Evolutionary conservation across 1,140 invertebrate genomes (phyloP).

Genomic region (Globodera rostochiensis): DNA sequence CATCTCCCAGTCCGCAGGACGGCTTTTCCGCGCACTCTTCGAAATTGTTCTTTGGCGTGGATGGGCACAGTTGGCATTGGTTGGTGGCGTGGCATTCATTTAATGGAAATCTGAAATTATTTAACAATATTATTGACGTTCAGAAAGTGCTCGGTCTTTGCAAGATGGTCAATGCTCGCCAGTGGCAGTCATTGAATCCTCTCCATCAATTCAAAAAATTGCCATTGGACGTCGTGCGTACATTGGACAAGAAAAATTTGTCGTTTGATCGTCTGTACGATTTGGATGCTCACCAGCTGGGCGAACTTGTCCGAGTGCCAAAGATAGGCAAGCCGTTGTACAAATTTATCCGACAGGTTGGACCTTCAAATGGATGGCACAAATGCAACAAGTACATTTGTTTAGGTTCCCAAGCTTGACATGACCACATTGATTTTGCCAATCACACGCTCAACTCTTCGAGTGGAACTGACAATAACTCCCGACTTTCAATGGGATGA

Average conservation of each 20-base stretch:
- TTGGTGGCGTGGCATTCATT: conserved; percentile 9
- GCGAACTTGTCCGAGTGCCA: conserved; percentile 89
- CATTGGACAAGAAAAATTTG: conserved; percentile 90
- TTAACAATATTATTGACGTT: conserved; percentile 11
- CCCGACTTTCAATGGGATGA: conserved; percentile 99
- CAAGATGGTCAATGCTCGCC: conserved; percentile 94
- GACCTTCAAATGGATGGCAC: no score
- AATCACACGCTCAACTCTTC: conserved; percentile 88
- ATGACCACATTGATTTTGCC: conserved; percentile 72
- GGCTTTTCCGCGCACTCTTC: conserved; percentile 93
- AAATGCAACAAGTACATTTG: background rate
- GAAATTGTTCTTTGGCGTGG: conserved; percentile 86
- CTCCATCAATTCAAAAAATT: conserved; percentile 95
- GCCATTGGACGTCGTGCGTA: conserved; percentile 94
- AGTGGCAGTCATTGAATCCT: conserved; percentile 98
- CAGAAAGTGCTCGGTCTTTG: conserved; percentile 86
- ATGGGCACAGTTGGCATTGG: conserved; percentile 93
- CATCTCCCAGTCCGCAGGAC: conserved; percentile 92
- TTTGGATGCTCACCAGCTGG: conserved; percentile 93
- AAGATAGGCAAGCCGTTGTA: conserved; percentile 96
- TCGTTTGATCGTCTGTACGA: conserved; percentile 81
- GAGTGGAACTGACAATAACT: conserved; percentile 95
- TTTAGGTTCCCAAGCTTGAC: conserved; percentile 60
- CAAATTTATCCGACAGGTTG: conserved; percentile 90
- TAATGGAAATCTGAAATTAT: background rate